phyloP scores from a whole-genome alignment of 2,888 invertebrate species.

The Cyclophora punctaria region DNA sequence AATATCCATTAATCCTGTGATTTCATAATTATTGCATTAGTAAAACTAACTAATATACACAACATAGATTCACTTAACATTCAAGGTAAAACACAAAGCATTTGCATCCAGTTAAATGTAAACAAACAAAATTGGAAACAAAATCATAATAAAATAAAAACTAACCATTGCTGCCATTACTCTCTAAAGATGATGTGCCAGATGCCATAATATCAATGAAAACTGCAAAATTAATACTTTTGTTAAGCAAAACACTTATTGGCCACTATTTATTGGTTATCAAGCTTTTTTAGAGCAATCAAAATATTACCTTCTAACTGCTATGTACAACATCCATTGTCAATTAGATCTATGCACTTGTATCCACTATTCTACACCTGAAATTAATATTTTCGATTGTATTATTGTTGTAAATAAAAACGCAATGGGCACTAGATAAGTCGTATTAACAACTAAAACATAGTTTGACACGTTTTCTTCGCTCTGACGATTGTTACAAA shows the following conservation, averaged over 20 bases:
- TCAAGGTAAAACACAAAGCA: too few relatives aligned
- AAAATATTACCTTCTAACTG: not conserved
- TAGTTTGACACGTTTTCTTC: slow-evolving; percentile 68
- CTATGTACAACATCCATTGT: not conserved
- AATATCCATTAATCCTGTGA: too few relatives aligned
- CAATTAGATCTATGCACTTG: not conserved
- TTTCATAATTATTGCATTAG: too few relatives aligned
- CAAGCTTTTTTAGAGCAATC: not conserved
- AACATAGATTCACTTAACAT: too few relatives aligned
- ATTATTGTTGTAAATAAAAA: too few relatives aligned
- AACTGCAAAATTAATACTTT: slow-evolving; percentile 24
- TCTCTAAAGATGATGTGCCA: slow-evolving; percentile 85
- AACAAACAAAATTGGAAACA: slow-evolving; percentile 1
- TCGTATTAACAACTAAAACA: slow-evolving; percentile 11
- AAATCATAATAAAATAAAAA: slow-evolving; percentile 5
- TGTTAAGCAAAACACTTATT: not conserved
- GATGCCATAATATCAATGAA: slow-evolving; percentile 80
- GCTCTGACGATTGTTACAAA: slow-evolving; percentile 71
- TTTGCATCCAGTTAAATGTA: not conserved
- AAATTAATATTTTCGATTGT: not conserved
- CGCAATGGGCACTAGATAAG: not conserved
- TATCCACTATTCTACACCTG: not conserved
- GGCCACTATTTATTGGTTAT: not conserved
- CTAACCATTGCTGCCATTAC: slow-evolving; percentile 85
- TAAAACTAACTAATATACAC: too few relatives aligned